Base-by-base conservation (phyloP, 2,888 invertebrate genomes). In the Exephanes ischioxanthus region DNA sequence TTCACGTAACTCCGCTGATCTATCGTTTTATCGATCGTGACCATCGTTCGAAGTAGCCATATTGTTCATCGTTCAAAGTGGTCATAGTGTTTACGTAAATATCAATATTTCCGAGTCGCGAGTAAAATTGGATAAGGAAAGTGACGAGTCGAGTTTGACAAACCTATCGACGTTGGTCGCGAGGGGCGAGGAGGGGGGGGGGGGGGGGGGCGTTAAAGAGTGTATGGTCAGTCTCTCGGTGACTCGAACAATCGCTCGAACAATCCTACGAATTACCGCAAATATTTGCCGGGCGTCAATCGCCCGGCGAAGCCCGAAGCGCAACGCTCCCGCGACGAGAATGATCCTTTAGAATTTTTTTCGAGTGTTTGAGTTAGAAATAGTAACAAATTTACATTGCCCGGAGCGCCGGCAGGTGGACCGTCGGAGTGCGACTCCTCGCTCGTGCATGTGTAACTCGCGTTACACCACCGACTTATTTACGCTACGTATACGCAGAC, bases 201-300 rank as follows among this genome's bases (percentile, higher is more conserved):
- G 14, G 45, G 14, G 3, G 2, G 45, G 45, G 45, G 45, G 45
- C 37, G 72, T n/a, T 66, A 71, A 67, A 75, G 73, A 81, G 73
- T 68, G 55, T 66, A 61, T 41, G 58, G 72, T 66, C 68, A 76
- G 67, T 68, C 45, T 58, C 16, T 48, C 83, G 82, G 80, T 73
- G 79, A 84, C 83, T 86, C 81, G 83, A 81, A 85, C 80, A 87
- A 85, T 87, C 84, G 78, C 83, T 81, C 83, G 80, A 86, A 86
- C 87, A 87, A 86, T 84, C 81, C 85, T 87, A 89, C 89, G 87
- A 88, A 89, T 90, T 89, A 88, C 88, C 83, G 89, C 88, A 90
- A 90, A 90, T 90, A 90, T 90, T 90, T 90, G 88, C 88, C 88
- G 85, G 87, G 87, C 84, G 88, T 88, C 88, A 88, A 89, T 88